Conservation (phyloP, 2,113 vertebrate species). For the Penelope pileata region DNA sequence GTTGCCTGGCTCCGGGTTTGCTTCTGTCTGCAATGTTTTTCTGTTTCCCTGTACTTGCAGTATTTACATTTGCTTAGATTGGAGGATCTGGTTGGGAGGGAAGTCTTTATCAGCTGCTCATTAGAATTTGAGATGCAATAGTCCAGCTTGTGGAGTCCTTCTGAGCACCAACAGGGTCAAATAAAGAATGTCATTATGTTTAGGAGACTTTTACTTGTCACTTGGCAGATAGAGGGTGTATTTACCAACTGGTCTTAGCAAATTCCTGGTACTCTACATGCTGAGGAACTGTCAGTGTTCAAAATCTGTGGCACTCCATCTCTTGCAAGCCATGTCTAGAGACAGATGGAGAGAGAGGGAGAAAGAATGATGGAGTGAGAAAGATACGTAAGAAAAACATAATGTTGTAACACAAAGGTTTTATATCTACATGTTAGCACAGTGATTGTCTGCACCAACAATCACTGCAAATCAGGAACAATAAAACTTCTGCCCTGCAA, state of each 20-base stretch:
- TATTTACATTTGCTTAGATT: not conserved
- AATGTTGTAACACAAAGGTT: accelerated
- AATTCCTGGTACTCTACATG: not conserved
- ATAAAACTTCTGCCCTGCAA: not conserved
- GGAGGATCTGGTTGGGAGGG: not conserved
- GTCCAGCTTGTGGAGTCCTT: not conserved
- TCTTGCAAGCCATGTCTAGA: not conserved
- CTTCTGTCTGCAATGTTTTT: not conserved
- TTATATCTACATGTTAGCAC: not conserved
- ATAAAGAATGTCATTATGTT: not conserved
- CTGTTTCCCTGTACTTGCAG: not conserved
- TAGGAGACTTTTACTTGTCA: not conserved
- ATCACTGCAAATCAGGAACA: not conserved
- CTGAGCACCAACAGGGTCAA: not conserved
- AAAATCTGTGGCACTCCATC: not conserved
- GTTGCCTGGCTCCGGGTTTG: not conserved
- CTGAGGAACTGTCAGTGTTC: not conserved
- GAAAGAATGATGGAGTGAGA: not conserved
- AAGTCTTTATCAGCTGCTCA: not conserved
- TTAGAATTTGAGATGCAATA: not conserved
- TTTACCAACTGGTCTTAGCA: not conserved
- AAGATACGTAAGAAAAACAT: not conserved
- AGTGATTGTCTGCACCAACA: not conserved
- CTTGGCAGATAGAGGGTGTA: not conserved
- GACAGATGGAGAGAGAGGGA: not conserved